phyloP scores from a whole-genome alignment of 1,140 invertebrate genomes.

The Eriosoma lanigerum region DNA sequence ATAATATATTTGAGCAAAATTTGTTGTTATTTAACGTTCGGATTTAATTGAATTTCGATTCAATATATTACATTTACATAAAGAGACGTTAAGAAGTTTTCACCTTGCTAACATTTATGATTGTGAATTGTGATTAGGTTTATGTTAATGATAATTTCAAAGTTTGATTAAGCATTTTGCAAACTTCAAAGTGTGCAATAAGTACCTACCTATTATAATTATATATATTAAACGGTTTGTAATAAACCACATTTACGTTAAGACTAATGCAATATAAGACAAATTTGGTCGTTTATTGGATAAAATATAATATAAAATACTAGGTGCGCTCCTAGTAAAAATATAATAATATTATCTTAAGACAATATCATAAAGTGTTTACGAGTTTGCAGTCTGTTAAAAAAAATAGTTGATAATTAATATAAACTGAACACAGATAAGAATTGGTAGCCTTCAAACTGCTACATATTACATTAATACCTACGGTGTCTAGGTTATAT shows the following conservation, averaged over 20 bases:
- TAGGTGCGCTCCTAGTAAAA: no score
- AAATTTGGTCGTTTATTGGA: background rate
- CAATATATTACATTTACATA: no score
- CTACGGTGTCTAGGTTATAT: background rate
- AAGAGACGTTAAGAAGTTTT: no score
- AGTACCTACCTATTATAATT: background rate
- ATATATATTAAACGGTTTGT: background rate
- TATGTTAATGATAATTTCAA: background rate
- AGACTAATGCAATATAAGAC: background rate
- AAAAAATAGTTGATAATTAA: background rate
- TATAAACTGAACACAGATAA: constrained; percentile 5
- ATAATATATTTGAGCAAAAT: background rate
- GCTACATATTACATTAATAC: background rate
- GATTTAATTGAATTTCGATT: background rate
- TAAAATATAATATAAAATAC: background rate
- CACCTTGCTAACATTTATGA: no score
- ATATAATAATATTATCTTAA: constrained; percentile 4
- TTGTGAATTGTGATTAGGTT: background rate
- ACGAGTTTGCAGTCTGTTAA: constrained; percentile 13
- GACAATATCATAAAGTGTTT: constrained; percentile 2
- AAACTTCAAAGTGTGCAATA: constrained; percentile 14
- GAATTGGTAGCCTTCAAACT: background rate
- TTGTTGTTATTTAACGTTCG: background rate
- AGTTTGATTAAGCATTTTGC: background rate
- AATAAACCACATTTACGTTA: background rate